These are phyloP conservation scores for Mallotus villosus DNA, from an alignment of 2,797 vertebrate genomes.

Conservation along the genomic window DNA sequence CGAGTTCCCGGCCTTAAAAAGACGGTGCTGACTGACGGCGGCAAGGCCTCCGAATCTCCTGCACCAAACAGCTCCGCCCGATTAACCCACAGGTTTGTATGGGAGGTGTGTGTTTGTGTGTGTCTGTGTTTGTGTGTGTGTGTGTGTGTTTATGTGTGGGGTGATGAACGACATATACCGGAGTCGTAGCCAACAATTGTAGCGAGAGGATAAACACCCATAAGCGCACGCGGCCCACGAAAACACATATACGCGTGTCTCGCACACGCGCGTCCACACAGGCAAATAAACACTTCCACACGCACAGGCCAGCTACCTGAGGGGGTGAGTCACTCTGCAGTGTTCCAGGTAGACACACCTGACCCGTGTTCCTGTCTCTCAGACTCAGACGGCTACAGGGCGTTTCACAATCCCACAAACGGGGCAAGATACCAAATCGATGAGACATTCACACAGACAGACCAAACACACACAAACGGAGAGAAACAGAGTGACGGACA, in stretches of 20 bases:
- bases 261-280: neutral
- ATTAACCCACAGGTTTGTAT: too few relatives aligned
- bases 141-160: too few relatives aligned
- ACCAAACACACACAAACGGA: neutral
- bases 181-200: too few relatives aligned
- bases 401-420: conserved; percentile 21
- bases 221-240: conserved; percentile 5
- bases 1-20: too few relatives aligned
- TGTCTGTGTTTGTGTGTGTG: too few relatives aligned
- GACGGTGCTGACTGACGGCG: too few relatives aligned
- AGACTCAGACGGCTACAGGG: neutral
- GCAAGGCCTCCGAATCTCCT: too few relatives aligned
- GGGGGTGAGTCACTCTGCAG: conserved; percentile 15
- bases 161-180: too few relatives aligned
- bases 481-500: conserved; percentile 45
- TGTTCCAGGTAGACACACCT: conserved; percentile 24
- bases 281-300: neutral
- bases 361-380: conserved; percentile 19
- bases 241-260: neutral
- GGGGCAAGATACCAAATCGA: conserved; percentile 4
- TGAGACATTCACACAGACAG: conserved; percentile 21
- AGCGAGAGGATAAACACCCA: conserved; percentile 22
- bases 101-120: too few relatives aligned
- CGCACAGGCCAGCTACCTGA: neutral
- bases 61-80: too few relatives aligned